These are phyloP conservation scores for Pterocles orientalis DNA, from an alignment of 2,113 vertebrate species.

Conservation along the genomic window DNA sequence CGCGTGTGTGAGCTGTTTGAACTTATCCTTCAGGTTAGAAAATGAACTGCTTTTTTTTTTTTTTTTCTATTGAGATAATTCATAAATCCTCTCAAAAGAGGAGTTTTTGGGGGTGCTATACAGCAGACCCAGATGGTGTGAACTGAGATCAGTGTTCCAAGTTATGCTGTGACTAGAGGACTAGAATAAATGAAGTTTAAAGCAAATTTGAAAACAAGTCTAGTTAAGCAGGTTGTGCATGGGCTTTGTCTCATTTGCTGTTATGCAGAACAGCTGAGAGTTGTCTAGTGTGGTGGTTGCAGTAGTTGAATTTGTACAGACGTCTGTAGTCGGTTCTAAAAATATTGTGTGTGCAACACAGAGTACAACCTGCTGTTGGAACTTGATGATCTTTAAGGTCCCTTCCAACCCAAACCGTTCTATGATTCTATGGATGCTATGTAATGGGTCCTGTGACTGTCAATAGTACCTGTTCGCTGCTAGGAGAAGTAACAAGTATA, in stretches of 20 bases:
- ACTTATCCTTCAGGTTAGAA: not conserved
- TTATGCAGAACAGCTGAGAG: not conserved
- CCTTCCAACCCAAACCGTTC: too few relatives aligned
- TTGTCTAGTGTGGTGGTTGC: not conserved
- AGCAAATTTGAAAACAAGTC: not conserved
- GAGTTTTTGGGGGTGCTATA: not conserved
- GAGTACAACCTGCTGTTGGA: not conserved
- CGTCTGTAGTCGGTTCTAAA: not conserved
- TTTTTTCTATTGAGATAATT: not conserved
- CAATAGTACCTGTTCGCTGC: not conserved
- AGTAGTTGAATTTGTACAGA: not conserved
- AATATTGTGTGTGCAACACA: not conserved
- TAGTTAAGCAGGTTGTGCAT: not conserved
- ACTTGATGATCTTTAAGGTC: too few relatives aligned
- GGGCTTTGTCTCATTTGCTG: not conserved
- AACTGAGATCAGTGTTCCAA: not conserved
- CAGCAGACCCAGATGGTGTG: not conserved
- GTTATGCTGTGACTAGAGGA: not conserved
- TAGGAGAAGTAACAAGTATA: not conserved
- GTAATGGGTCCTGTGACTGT: not conserved
- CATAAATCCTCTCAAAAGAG: not conserved
- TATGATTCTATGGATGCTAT: accelerated
- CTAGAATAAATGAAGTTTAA: not conserved
- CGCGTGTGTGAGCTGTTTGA: not conserved
- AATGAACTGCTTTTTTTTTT: not conserved